phyloP scores from a whole-genome alignment of 2,888 invertebrate species.

The Pollenia labialis region DNA sequence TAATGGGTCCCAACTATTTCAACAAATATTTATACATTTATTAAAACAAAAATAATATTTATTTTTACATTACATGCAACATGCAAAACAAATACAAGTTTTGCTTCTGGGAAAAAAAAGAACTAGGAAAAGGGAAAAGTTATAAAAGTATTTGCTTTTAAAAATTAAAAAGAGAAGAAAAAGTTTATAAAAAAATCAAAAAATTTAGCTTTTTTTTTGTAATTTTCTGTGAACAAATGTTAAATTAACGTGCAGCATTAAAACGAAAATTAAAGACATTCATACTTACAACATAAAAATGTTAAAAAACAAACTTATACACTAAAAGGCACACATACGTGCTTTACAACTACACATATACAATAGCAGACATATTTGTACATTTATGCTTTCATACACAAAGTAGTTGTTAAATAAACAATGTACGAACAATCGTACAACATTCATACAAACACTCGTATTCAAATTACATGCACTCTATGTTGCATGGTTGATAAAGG shows the following conservation, averaged over 20 bases:
- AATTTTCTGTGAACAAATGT: slow-evolving; percentile 30
- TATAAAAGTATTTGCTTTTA: slow-evolving; percentile 40
- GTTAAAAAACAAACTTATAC: not conserved
- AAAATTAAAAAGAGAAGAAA: not conserved
- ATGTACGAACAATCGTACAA: slow-evolving; percentile 20
- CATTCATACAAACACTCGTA: slow-evolving; percentile 5
- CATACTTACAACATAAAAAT: slow-evolving; percentile 14
- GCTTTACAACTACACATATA: not conserved
- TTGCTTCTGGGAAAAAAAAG: slow-evolving; percentile 27
- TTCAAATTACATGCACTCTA: slow-evolving; percentile 16
- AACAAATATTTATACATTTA: slow-evolving; percentile 46
- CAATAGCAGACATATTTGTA: slow-evolving; percentile 2
- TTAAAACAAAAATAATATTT: slow-evolving; percentile 31
- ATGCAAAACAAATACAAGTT: slow-evolving; percentile 52
- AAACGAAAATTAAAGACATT: slow-evolving; percentile 46
- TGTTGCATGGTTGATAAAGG: slow-evolving; percentile 23
- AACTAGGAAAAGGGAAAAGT: not conserved
- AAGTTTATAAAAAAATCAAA: not conserved
- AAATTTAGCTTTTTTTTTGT: not conserved
- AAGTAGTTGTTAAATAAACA: slow-evolving; percentile 56
- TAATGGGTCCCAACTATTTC: slow-evolving; percentile 43
- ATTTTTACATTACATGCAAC: slow-evolving; percentile 58
- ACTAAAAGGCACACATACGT: not conserved
- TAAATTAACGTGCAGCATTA: slow-evolving; percentile 42
- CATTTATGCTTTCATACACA: slow-evolving; percentile 10